These are phyloP conservation scores for Cosmorhoe ocellata DNA, from an alignment of 2,888 invertebrate genomes.

Conservation along the genomic window DNA sequence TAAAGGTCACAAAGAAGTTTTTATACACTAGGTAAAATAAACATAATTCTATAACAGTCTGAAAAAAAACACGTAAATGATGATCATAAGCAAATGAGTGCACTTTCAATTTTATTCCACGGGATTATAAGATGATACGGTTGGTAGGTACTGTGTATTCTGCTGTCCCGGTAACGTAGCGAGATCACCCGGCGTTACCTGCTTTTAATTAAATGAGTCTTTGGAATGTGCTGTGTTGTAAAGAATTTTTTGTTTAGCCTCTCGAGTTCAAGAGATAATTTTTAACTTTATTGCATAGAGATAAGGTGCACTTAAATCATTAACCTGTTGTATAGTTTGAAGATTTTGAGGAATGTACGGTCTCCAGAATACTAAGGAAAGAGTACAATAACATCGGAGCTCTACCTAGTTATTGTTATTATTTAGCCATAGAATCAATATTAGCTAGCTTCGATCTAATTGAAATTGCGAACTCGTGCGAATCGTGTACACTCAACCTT, in stretches of 20 bases:
- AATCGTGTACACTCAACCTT: too few relatives aligned
- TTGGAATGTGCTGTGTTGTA: slow-evolving; percentile 59
- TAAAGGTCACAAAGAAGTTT: too few relatives aligned
- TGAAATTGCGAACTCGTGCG: too few relatives aligned
- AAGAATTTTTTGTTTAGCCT: slow-evolving; percentile 38
- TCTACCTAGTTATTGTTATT: too few relatives aligned
- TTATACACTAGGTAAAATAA: too few relatives aligned
- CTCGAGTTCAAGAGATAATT: slow-evolving; percentile 24
- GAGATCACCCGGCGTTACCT: slow-evolving; percentile 42
- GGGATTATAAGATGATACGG: background rate
- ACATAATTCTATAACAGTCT: too few relatives aligned
- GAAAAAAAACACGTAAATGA: too few relatives aligned
- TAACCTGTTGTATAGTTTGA: slow-evolving; percentile 10
- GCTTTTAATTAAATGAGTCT: slow-evolving; percentile 57
- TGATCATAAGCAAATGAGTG: background rate
- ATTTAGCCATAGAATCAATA: too few relatives aligned
- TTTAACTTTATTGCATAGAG: slow-evolving; percentile 25
- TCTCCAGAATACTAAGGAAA: slow-evolving; percentile 8
- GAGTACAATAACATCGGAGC: background rate
- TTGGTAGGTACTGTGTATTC: slow-evolving; percentile 9
- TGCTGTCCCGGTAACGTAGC: slow-evolving; percentile 21
- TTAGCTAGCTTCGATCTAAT: too few relatives aligned
- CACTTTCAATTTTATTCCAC: slow-evolving; percentile 20
- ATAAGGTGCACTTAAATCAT: slow-evolving; percentile 24
- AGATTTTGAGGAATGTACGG: slow-evolving; percentile 7